Evolutionary conservation across 2,797 vertebrate species (phyloP).

Genomic region (Ctenopoma kingsleyae): DNA sequence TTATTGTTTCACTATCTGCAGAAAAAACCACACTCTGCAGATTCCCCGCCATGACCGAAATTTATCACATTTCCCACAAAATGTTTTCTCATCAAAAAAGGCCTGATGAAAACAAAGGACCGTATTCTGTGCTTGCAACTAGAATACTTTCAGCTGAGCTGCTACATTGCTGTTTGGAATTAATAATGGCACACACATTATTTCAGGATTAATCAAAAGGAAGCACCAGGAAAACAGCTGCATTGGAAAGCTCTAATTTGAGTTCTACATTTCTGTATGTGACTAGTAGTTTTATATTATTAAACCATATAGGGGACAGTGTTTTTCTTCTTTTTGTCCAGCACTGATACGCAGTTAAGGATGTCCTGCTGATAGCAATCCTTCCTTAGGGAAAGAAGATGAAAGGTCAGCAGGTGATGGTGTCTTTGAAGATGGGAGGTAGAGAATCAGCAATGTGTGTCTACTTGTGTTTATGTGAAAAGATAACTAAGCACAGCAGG

Average conservation of each 20-base stretch:
- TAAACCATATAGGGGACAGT: constrained; percentile 19
- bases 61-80: constrained; percentile 53
- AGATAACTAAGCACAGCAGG: background rate
- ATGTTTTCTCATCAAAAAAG: constrained; percentile 55
- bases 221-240: constrained; percentile 6
- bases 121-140: constrained; percentile 20
- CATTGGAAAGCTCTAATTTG: constrained; percentile 11
- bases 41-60: constrained; percentile 28
- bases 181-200: constrained; percentile 30
- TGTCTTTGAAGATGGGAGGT: constrained; percentile 25
- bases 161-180: constrained; percentile 25
- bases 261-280: background rate
- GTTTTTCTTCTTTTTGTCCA: constrained; percentile 1
- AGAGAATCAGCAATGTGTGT: constrained; percentile 14
- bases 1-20: constrained; percentile 60
- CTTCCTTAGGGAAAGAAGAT: constrained; percentile 50
- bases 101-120: constrained; percentile 44
- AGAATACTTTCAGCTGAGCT: constrained; percentile 14
- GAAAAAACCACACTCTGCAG: constrained; percentile 38
- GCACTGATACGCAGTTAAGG: constrained; percentile 30
- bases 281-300: background rate
- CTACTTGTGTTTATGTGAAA: constrained; percentile 8
- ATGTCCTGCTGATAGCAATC: constrained; percentile 54
- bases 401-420: constrained; percentile 36
- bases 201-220: constrained; percentile 21